Base-by-base conservation (phyloP, 2,797 vertebrate genomes). In the Lophius americanus region DNA sequence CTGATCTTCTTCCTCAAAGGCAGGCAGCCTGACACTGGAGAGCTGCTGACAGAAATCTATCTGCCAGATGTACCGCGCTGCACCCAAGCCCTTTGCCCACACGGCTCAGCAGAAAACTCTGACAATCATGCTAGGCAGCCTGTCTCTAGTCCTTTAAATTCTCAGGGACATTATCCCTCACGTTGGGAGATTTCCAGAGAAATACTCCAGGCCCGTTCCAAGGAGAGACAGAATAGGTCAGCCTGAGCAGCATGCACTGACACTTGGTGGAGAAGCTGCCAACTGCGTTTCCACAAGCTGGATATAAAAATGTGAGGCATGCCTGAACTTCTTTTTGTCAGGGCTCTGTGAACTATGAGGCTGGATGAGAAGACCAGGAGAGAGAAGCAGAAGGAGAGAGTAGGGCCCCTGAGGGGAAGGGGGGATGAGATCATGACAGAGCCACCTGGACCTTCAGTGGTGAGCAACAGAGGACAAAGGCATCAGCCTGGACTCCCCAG, bases 401-500 rank as follows among this genome's bases (percentile, higher is more conserved):
- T 38, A 32, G 62, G 67, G 36, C 36, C 47, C 71, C 23, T 23
- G 23, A 23, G 42, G 35, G 11, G 39, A 54, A 68, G 74, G 64
- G 70, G 49, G 92, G 89, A 23, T 23, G 23, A 23, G 23, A 1
- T 23, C 90, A 86, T 81, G 87, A 89, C 79, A 83, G 79, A 87
- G 90, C 92, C 94, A 94, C 94, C 92, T 93, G 92, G 89, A 94
- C 87, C 89, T 95, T 93, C 91, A 88, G 86, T 90, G 87, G 84
- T 86, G 64, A 75, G 87, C 85, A 85, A 68, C 82, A 91, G 92
- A 94, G 94, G 94, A 96, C 94, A 96, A 94, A 93, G 93, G 93
- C 95, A 94, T 94, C 94, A 83, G 91, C 94, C 91, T 92, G 89
- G 91, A 92, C 89, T 94, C 93, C 94, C 93, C 92, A 95, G 96